Conservation (phyloP, 2,888 invertebrate genomes). For the Cryptocephalus moraei region DNA sequence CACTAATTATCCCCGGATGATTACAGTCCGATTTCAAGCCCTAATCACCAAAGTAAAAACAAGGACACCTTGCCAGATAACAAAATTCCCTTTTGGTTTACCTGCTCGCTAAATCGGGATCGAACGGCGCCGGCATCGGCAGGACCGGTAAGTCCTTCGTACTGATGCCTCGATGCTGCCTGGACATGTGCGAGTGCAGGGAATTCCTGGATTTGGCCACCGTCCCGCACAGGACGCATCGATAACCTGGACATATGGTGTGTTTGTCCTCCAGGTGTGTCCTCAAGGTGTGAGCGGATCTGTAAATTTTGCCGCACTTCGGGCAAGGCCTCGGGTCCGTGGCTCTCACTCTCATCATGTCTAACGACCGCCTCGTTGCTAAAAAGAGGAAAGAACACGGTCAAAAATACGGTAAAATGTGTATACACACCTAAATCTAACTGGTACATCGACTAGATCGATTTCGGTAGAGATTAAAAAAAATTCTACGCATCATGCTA, state of each 20-base stretch:
- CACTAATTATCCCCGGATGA: too few relatives aligned
- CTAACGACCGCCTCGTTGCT: constrained; percentile 71
- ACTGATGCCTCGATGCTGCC: constrained; percentile 86
- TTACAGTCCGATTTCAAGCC: too few relatives aligned
- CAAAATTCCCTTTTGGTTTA: constrained; percentile 26
- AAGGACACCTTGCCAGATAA: too few relatives aligned
- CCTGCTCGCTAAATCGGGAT: constrained; percentile 79
- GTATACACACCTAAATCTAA: too few relatives aligned
- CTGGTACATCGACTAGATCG: too few relatives aligned
- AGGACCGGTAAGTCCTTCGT: constrained; percentile 87
- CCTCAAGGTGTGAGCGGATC: constrained; percentile 82
- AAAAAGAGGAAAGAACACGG: constrained; percentile 17
- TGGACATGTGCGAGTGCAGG: constrained; percentile 87
- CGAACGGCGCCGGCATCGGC: constrained; percentile 87
- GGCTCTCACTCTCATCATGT: constrained; percentile 79
- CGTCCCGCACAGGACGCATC: constrained; percentile 85
- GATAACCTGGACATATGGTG: constrained; percentile 84
- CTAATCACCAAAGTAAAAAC: too few relatives aligned
- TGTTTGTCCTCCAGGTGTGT: constrained; percentile 91
- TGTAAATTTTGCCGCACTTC: constrained; percentile 86
- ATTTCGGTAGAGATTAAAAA: too few relatives aligned
- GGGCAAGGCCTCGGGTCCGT: constrained; percentile 89
- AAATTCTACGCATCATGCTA: too few relatives aligned
- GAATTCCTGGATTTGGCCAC: constrained; percentile 89
- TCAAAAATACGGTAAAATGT: background rate